phyloP scores from a whole-genome alignment of 2,797 vertebrate species.

The Coreius guichenoti region DNA sequence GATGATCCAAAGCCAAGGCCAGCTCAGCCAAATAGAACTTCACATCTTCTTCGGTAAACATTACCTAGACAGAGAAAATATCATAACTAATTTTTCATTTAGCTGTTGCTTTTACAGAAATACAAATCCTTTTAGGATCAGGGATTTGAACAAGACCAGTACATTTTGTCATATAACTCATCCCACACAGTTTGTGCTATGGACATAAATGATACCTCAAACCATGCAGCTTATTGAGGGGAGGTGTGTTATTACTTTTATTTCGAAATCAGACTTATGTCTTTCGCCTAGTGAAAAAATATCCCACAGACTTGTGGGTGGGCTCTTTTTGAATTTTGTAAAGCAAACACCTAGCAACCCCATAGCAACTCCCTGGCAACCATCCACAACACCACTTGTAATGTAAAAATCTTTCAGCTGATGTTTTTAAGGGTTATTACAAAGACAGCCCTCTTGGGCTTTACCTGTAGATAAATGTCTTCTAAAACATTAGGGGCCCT shows the following conservation, averaged over 20 bases:
- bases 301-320: background rate
- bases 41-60: slow-evolving; percentile 99
- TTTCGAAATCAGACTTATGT: background rate
- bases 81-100: slow-evolving; percentile 2
- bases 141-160: slow-evolving; percentile 12
- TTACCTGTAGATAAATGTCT: background rate
- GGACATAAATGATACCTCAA: slow-evolving; percentile 15
- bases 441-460: background rate
- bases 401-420: background rate
- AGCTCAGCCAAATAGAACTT: slow-evolving; percentile 98
- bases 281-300: background rate
- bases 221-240: background rate
- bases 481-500: background rate
- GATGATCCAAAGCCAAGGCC: slow-evolving; percentile 94
- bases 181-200: slow-evolving; percentile 2
- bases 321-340: background rate
- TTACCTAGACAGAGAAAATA: slow-evolving; percentile 80
- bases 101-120: background rate
- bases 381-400: background rate
- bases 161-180: slow-evolving; percentile 5
- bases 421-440: background rate
- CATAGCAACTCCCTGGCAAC: background rate
- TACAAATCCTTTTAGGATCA: slow-evolving; percentile 14
- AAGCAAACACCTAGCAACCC: background rate
- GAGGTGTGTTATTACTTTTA: background rate